Conservation (phyloP, 2,113 vertebrate species). For the Oenanthe melanoleuca region DNA sequence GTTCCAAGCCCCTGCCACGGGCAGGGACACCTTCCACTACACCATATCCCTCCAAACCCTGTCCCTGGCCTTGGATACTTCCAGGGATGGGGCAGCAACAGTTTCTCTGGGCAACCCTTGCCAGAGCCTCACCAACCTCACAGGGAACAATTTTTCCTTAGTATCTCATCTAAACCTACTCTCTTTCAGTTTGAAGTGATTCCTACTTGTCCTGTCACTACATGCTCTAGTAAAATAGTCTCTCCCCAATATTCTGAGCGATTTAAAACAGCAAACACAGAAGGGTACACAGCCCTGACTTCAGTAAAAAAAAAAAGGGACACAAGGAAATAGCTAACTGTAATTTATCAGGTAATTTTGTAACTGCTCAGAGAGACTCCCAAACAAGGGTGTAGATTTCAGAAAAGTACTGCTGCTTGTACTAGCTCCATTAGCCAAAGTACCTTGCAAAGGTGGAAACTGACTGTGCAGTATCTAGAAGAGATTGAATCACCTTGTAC, state of each 20-base stretch:
- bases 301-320: not conserved
- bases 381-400: not conserved
- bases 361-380: not conserved
- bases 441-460: not conserved
- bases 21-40: not conserved
- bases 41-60: not conserved
- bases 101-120: not conserved
- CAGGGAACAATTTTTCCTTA: not conserved
- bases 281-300: not conserved
- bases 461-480: not conserved
- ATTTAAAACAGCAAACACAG: not conserved
- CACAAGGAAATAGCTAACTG: not conserved
- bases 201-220: not conserved
- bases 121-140: not conserved
- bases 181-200: not conserved
- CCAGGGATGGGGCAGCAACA: not conserved
- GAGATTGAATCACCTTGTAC: not conserved
- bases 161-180: not conserved
- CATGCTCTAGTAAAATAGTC: not conserved
- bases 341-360: not conserved
- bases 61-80: not conserved
- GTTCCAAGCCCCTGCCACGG: accelerated
- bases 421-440: not conserved
- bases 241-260: not conserved
- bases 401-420: not conserved